phyloP scores from a whole-genome alignment of 2,113 vertebrate genomes.

The Hemiprocne comata region DNA sequence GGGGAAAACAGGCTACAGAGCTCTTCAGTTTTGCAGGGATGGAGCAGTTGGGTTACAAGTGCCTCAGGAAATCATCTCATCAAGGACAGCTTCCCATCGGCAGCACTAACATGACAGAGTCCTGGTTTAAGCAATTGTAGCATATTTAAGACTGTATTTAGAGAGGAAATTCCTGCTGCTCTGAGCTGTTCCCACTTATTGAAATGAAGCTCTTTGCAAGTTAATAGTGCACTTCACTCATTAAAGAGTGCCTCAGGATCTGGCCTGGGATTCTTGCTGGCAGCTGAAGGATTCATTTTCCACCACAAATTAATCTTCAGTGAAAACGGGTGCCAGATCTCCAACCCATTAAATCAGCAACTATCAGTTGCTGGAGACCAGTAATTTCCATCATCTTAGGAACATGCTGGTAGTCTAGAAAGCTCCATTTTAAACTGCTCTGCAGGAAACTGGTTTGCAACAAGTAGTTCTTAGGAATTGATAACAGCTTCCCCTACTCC shows the following conservation, averaged over 20 bases:
- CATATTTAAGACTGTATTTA: not conserved
- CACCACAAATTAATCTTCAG: not conserved
- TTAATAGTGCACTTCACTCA: not conserved
- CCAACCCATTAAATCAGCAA: not conserved
- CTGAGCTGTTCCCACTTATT: not conserved
- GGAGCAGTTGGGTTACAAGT: not conserved
- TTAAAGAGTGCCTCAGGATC: not conserved
- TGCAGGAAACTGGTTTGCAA: not conserved
- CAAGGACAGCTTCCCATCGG: not conserved
- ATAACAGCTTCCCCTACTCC: not conserved
- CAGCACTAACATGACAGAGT: not conserved
- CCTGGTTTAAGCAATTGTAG: not conserved
- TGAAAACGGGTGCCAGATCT: not conserved
- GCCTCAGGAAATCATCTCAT: not conserved
- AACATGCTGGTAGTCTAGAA: rapidly evolving
- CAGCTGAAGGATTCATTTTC: not conserved
- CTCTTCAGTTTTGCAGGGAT: not conserved
- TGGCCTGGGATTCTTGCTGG: not conserved
- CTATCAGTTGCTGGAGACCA: not conserved
- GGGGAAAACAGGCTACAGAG: not conserved
- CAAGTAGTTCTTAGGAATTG: not conserved
- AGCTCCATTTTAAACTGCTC: not conserved
- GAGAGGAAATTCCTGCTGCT: not conserved
- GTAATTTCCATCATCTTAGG: not conserved
- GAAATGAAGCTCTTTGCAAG: not conserved